phyloP scores from a whole-genome alignment of 1,140 invertebrate genomes.

The Bathynomus jamesi region DNA sequence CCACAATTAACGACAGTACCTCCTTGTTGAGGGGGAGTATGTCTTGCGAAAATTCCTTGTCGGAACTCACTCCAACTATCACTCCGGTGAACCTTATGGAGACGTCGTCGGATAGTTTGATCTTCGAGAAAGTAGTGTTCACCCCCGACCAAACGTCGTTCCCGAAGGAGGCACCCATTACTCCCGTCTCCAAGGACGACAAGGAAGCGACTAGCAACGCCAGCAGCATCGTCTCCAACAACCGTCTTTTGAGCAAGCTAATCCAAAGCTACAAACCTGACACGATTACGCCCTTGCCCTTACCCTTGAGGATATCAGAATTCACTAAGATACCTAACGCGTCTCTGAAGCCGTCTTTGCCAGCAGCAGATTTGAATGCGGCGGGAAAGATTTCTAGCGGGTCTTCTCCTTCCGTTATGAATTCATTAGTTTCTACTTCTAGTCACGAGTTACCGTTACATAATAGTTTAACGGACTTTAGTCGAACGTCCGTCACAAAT shows the following conservation, averaged over 20 bases:
- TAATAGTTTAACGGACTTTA: neutral
- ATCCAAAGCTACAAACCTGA: neutral
- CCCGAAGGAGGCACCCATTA: neutral
- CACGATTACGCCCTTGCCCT: neutral
- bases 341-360: neutral
- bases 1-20: neutral
- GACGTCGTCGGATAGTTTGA: neutral
- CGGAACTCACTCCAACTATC: neutral
- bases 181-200: neutral
- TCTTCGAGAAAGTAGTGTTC: neutral
- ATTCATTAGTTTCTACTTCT: neutral
- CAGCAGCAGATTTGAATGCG: neutral
- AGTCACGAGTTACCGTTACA: neutral
- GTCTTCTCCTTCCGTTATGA: neutral
- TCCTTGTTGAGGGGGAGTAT: neutral
- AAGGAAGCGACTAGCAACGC: neutral
- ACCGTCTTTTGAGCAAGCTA: neutral
- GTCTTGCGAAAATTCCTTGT: neutral
- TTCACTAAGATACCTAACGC: neutral
- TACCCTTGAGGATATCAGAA: neutral
- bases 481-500: neutral
- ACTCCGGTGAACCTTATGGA: neutral
- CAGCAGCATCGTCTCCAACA: neutral
- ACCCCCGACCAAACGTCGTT: neutral
- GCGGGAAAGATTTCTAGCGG: neutral